Evolutionary conservation across 2,797 vertebrate species (phyloP).

Genomic region (Cyclopterus lumpus): DNA sequence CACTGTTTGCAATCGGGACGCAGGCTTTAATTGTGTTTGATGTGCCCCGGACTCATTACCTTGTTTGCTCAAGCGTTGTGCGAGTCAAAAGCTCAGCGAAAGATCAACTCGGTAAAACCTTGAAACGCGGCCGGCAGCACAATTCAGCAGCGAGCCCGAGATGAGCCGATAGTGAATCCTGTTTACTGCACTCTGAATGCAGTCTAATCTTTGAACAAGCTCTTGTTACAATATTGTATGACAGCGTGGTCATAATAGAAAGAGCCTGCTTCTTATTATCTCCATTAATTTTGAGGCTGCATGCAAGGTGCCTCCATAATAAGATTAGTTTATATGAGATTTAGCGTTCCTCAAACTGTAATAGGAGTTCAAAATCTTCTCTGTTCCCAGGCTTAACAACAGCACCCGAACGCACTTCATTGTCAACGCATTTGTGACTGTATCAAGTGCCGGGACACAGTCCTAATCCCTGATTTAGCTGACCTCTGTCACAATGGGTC

Average conservation of each 20-base stretch:
- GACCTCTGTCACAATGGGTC: slow-evolving; percentile 79
- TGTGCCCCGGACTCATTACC: slow-evolving; percentile 81
- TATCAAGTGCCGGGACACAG: slow-evolving; percentile 33
- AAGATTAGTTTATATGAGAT: slow-evolving; percentile 11
- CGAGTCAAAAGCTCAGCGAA: slow-evolving; percentile 69
- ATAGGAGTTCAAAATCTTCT: slow-evolving; percentile 11
- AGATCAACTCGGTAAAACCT: slow-evolving; percentile 76
- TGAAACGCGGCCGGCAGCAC: slow-evolving; percentile 44
- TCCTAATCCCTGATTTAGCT: slow-evolving; percentile 38
- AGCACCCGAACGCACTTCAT: slow-evolving; percentile 29
- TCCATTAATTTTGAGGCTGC: slow-evolving; percentile 17
- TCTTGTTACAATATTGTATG: slow-evolving; percentile 57
- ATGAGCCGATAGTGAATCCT: slow-evolving; percentile 52
- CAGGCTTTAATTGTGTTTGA: slow-evolving; percentile 77
- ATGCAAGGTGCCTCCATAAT: slow-evolving; percentile 6
- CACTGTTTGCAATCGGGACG: slow-evolving; percentile 70
- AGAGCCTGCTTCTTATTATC: slow-evolving; percentile 25
- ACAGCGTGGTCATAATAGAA: slow-evolving; percentile 29
- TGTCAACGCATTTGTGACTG: slow-evolving; percentile 35
- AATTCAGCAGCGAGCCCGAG: slow-evolving; percentile 36
- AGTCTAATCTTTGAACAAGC: slow-evolving; percentile 52
- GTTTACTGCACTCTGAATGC: slow-evolving; percentile 50
- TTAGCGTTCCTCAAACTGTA: slow-evolving; percentile 1
- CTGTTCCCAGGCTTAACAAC: slow-evolving; percentile 1
- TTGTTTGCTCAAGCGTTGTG: slow-evolving; percentile 77